A percentile compares a stretch with the other conserved stretches of the same genome.
These are phyloP conservation scores for Axis porcinus DNA, from an alignment of 2,113 vertebrate genomes.

Conservation along the genomic window DNA sequence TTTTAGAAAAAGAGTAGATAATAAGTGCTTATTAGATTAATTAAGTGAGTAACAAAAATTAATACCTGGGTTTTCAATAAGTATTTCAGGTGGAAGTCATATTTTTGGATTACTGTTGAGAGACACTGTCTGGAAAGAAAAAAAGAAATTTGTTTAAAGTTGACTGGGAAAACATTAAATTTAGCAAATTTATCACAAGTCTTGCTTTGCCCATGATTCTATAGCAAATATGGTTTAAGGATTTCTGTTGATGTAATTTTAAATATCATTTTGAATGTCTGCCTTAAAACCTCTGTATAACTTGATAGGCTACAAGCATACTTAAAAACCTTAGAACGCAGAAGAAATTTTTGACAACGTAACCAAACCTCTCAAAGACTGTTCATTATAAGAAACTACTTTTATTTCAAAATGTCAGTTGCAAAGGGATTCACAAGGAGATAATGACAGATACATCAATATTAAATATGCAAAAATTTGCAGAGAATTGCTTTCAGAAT, in stretches of 20 bases:
- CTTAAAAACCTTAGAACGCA: neutral
- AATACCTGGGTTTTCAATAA: conserved; percentile 57
- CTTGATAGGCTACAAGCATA: neutral
- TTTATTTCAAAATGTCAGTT: neutral
- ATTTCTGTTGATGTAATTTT: neutral
- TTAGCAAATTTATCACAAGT: neutral
- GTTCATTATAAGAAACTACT: neutral
- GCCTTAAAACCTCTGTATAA: neutral
- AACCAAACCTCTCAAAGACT: neutral
- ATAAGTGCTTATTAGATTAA: neutral
- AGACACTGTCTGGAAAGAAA: conserved; percentile 59
- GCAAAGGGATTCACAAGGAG: neutral
- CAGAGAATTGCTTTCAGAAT: neutral
- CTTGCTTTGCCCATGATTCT: neutral
- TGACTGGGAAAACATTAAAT: neutral
- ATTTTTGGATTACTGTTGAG: conserved; percentile 51
- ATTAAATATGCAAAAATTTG: neutral
- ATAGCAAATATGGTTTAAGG: neutral
- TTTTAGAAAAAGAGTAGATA: neutral
- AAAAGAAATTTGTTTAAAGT: conserved; percentile 16
- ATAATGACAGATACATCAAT: neutral
- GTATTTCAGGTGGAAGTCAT: conserved; percentile 14
- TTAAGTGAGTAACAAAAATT: neutral
- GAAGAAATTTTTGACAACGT: neutral
- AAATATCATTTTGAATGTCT: neutral